phyloP scores from a whole-genome alignment of 2,113 vertebrate genomes.

The Lophotis ruficrista region DNA sequence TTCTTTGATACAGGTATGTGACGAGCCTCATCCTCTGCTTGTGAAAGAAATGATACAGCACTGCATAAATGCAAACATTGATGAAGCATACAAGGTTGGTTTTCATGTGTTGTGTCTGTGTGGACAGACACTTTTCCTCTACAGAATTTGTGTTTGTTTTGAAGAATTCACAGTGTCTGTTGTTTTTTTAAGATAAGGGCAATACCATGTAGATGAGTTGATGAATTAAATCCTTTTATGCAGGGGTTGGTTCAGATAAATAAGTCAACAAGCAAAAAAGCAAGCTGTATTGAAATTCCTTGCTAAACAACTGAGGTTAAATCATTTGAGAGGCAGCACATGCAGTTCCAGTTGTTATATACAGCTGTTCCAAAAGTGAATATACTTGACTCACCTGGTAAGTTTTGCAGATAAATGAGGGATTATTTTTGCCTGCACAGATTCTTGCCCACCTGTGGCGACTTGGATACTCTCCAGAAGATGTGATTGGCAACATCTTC shows the following conservation, averaged over 20 bases:
- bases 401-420: not conserved
- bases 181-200: not conserved
- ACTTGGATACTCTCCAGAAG: conserved; percentile 95
- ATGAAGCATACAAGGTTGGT: conserved; percentile 91
- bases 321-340: not conserved
- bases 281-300: not conserved
- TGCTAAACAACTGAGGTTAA: not conserved
- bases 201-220: not conserved
- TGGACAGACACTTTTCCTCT: not conserved
- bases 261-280: not conserved
- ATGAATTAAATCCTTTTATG: not conserved
- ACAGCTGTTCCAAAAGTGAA: not conserved
- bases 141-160: not conserved
- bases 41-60: conserved; percentile 97
- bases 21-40: conserved; percentile 94
- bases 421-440: conserved; percentile 56
- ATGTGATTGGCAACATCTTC: conserved; percentile 96
- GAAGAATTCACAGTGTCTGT: not conserved
- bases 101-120: not conserved
- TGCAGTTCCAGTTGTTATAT: not conserved
- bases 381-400: not conserved
- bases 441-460: conserved; percentile 93
- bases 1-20: conserved; percentile 83
- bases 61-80: conserved; percentile 86
- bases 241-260: not conserved